phyloP scores from a whole-genome alignment of 2,113 vertebrate genomes.

The Tragelaphus buxtoni region DNA sequence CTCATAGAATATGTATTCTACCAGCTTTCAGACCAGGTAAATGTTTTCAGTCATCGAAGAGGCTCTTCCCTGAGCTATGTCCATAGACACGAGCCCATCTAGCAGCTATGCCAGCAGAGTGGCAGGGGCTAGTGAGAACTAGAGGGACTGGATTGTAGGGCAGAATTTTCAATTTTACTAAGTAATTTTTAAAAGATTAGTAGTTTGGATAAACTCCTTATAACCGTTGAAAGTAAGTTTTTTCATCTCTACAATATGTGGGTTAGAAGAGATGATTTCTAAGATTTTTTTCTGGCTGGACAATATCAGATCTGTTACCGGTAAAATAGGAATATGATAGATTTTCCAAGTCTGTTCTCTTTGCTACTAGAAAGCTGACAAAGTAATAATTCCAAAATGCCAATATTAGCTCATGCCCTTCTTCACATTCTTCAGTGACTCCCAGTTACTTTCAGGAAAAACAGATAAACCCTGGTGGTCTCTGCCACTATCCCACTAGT shows the following conservation, averaged over 20 bases:
- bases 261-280: background rate
- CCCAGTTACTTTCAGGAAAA: background rate
- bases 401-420: background rate
- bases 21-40: background rate
- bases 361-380: background rate
- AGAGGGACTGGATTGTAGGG: background rate
- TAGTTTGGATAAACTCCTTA: background rate
- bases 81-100: background rate
- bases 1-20: background rate
- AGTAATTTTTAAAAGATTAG: background rate
- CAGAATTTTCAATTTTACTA: background rate
- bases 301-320: background rate
- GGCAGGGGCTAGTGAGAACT: background rate
- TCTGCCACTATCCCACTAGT: fast-evolving
- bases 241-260: background rate
- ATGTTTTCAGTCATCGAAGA: background rate
- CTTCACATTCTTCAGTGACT: background rate
- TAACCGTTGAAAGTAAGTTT: background rate
- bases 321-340: background rate
- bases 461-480: background rate
- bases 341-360: background rate
- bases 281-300: background rate
- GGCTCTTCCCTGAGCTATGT: background rate
- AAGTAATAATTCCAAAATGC: background rate
- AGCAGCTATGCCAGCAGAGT: background rate